Base-by-base conservation (phyloP, 2,797 vertebrate genomes). In the Semotilus atromaculatus region DNA sequence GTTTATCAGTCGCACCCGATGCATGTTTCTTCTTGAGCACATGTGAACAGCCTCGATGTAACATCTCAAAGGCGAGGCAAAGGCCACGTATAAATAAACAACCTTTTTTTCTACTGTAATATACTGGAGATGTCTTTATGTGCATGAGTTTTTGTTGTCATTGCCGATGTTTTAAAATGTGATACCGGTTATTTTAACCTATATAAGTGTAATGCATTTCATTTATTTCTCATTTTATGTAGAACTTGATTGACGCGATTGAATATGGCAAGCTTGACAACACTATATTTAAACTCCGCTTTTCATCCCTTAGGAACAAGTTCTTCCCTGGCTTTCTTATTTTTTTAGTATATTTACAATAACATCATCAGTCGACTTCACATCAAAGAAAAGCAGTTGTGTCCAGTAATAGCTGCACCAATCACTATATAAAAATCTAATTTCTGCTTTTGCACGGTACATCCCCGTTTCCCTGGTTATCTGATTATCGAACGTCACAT, bases 1-100 rank as follows among this genome's bases (percentile, higher is more conserved):
- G 88, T 87, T 90, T 91, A 88, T 91, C 88, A 88, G 88, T 88
- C 78, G 85, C 85, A 83, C 85, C 83, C 79, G 71, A 83, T 31
- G 80, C 72, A 71, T 76, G 78, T 67, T 80, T 84, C 34, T 68
- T 77, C 74, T 68, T 70, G 3, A 76, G 36, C 78, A 45, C 80
- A 85, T 82, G 78, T 70, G 71, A 85, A 84, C 80, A 31, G 86
- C 13, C 19, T 43, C 26, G 18, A 51, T 83, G 80, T 19, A 68
- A 55, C 67, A 29, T 83, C 70, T 87, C 62, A 74, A 70, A 82
- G 45, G 51, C 38, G 43, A 67, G 68, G 7, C 26, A 29, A 64
- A 53, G 62, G 75, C 64, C 74, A 45, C 62, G 60, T 38, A 13
- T 4, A 55, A 68, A 40, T 14, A 83, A 71, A 36, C 7, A 0